phyloP scores from a whole-genome alignment of 2,888 invertebrate species.

The Drosophila austrosaltans region DNA sequence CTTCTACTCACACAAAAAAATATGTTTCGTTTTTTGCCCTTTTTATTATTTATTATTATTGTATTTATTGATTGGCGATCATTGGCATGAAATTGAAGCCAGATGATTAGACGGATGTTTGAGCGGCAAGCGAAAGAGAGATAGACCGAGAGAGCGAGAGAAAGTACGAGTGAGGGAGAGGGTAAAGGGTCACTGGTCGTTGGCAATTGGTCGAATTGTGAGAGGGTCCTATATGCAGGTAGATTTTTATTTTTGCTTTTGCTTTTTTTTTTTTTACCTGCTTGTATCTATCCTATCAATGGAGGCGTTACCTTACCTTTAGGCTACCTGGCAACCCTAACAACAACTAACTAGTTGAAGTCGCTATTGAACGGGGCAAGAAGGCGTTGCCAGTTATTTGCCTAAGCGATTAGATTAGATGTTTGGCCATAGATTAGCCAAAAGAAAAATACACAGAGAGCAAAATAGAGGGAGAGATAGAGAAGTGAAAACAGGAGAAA shows the following conservation, averaged over 20 bases:
- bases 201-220: neutral
- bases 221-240: neutral
- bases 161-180: neutral
- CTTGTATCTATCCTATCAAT: neutral
- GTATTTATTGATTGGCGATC: conserved; percentile 73
- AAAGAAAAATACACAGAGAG: conserved; percentile 12
- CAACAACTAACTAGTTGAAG: neutral
- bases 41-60: conserved; percentile 19
- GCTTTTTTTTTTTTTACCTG: neutral
- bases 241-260: neutral
- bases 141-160: conserved; percentile 3
- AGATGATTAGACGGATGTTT: conserved; percentile 23
- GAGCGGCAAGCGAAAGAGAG: neutral
- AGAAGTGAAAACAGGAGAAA: conserved; percentile 28
- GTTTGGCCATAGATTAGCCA: conserved; percentile 45
- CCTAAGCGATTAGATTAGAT: conserved; percentile 71
- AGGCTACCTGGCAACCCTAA: conserved; percentile 5
- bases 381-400: conserved; percentile 57
- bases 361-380: neutral
- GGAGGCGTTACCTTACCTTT: neutral
- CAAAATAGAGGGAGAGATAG: conserved; percentile 4
- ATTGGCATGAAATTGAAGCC: conserved; percentile 68
- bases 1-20: conserved; percentile 47
- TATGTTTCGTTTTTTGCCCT: conserved; percentile 53
- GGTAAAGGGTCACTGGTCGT: neutral